Evolutionary conservation across 2,797 vertebrate species (phyloP).

Genomic region (Semotilus atromaculatus): DNA sequence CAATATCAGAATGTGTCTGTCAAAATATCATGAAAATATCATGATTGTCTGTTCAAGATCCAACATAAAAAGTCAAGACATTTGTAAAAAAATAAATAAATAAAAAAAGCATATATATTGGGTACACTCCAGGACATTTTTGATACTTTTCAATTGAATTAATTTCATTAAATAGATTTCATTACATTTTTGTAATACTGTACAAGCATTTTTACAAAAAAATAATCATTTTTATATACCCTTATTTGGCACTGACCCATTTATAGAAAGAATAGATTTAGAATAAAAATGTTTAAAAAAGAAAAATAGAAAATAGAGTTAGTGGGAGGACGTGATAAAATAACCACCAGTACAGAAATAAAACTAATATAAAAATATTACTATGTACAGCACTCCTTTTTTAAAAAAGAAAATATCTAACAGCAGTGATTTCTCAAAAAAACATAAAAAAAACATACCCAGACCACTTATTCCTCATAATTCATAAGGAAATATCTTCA

Average conservation of each 20-base stretch:
- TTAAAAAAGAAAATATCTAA: background rate
- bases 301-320: background rate
- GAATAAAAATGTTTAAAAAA: background rate
- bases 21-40: no score
- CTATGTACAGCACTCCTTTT: background rate
- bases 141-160: no score
- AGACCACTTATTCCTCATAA: background rate
- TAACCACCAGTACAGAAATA: background rate
- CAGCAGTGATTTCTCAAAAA: conserved; percentile 6
- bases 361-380: background rate
- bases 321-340: background rate
- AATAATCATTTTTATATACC: no score
- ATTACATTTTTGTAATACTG: background rate
- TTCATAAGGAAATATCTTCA: background rate
- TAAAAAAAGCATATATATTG: no score
- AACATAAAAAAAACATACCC: background rate
- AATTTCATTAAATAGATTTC: no score
- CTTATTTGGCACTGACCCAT: background rate
- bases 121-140: no score
- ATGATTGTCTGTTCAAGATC: background rate
- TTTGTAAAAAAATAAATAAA: background rate
- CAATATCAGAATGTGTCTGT: background rate
- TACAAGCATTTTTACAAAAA: background rate
- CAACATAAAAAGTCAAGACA: background rate
- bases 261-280: background rate